A percentile compares a stretch with the other conserved stretches of the same genome.
Conservation (phyloP, 2,797 vertebrate genomes). For the Sebastes taczanowskii region DNA sequence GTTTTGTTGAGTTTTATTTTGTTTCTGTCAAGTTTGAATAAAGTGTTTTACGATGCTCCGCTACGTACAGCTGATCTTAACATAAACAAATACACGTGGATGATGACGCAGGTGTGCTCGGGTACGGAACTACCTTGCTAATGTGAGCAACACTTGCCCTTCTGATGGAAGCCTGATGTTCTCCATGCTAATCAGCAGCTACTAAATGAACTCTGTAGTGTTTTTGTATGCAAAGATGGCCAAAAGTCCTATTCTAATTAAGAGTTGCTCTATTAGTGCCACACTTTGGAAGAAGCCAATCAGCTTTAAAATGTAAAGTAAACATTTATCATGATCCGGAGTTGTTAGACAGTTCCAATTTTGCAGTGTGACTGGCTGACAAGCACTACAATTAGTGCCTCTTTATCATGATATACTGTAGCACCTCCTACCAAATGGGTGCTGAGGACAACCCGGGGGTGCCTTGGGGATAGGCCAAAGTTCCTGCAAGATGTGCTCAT, state of each 20-base stretch:
- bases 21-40: too few relatives aligned
- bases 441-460: neutral
- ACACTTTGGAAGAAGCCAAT: neutral
- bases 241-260: neutral
- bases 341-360: neutral
- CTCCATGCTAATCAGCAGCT: conserved; percentile 11
- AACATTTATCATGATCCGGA: neutral
- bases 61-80: too few relatives aligned
- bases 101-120: too few relatives aligned
- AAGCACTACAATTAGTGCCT: neutral
- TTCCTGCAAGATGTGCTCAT: neutral
- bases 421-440: neutral
- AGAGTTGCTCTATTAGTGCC: neutral
- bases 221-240: neutral
- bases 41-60: too few relatives aligned
- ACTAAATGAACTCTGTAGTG: neutral
- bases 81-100: too few relatives aligned
- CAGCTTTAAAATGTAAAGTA: neutral
- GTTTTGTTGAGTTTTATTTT: too few relatives aligned
- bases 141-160: neutral
- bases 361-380: neutral
- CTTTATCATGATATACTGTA: neutral
- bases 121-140: too few relatives aligned
- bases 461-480: neutral
- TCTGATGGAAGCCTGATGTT: conserved; percentile 1